Evolutionary conservation across 2,113 vertebrate species (phyloP).

Genomic region (Chlorodrepanis virens): DNA sequence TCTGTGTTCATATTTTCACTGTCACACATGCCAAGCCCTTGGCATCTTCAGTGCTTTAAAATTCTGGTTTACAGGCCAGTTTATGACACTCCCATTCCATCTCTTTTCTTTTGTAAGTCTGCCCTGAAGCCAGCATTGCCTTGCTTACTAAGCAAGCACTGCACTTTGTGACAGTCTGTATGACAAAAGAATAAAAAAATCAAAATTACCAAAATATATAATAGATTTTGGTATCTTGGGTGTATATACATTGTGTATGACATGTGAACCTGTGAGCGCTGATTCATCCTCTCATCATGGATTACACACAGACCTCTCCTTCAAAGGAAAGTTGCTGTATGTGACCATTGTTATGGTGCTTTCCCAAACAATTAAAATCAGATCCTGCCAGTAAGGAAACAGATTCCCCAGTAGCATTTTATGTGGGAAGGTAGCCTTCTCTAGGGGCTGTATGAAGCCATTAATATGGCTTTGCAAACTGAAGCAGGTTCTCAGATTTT

Average conservation of each 20-base stretch:
- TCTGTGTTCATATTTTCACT: neutral
- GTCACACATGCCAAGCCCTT: neutral
- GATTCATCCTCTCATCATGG: neutral
- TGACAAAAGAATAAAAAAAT: neutral
- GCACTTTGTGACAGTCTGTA: neutral
- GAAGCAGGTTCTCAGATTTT: neutral
- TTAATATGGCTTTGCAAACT: neutral
- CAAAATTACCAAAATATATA: neutral
- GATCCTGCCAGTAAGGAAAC: neutral
- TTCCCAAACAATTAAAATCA: neutral
- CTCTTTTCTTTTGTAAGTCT: neutral
- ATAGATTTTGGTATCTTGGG: neutral
- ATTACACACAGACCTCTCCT: neutral
- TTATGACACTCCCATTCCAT: neutral
- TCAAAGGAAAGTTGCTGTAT: neutral
- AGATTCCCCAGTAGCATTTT: neutral
- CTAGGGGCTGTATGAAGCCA: neutral
- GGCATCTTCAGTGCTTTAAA: neutral
- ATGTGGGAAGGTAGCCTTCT: neutral
- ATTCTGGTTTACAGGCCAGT: neutral
- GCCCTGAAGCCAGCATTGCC: neutral
- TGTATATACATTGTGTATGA: accelerated
- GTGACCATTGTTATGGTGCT: neutral
- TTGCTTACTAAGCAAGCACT: neutral
- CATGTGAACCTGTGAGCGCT: accelerated